Percentiles rank a stretch among this genome's conserved stretches.
These are phyloP conservation scores for Chunga burmeisteri DNA, from an alignment of 2,113 vertebrate genomes.

Conservation along the genomic window DNA sequence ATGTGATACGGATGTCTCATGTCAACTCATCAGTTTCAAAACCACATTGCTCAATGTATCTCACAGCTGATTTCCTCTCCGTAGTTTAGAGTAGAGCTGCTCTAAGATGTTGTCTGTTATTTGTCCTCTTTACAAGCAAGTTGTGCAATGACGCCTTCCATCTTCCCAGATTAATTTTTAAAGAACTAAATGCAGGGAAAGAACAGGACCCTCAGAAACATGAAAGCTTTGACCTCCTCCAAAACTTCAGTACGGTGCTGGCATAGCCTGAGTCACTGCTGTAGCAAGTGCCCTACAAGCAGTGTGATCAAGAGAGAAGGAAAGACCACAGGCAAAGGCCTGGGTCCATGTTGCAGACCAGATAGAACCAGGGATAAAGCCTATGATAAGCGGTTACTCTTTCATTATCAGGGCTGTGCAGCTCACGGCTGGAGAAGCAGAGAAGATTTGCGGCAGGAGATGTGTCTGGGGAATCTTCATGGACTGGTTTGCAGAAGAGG, in stretches of 20 bases:
- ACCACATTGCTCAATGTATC: not conserved
- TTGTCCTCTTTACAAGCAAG: not conserved
- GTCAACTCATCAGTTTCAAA: not conserved
- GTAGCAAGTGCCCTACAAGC: not conserved
- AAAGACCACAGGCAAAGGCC: not conserved
- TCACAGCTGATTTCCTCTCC: not conserved
- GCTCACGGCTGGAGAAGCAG: not conserved
- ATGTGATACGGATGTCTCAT: not conserved
- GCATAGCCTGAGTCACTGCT: not conserved
- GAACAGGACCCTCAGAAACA: not conserved
- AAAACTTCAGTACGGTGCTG: not conserved
- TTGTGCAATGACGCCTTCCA: not conserved
- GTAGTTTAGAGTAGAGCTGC: not conserved
- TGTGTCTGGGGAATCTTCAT: not conserved
- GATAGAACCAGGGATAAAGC: not conserved
- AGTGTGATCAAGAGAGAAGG: rapidly evolving
- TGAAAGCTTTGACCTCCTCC: not conserved
- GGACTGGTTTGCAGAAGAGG: not conserved
- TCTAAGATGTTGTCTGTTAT: not conserved
- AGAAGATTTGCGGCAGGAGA: not conserved
- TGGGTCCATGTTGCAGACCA: not conserved
- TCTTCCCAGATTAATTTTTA: not conserved
- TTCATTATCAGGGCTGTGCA: not conserved
- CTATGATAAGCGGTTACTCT: not conserved
- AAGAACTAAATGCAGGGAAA: not conserved